phyloP scores from a whole-genome alignment of 2,888 invertebrate species.

The Acanthosepion lycidas region DNA sequence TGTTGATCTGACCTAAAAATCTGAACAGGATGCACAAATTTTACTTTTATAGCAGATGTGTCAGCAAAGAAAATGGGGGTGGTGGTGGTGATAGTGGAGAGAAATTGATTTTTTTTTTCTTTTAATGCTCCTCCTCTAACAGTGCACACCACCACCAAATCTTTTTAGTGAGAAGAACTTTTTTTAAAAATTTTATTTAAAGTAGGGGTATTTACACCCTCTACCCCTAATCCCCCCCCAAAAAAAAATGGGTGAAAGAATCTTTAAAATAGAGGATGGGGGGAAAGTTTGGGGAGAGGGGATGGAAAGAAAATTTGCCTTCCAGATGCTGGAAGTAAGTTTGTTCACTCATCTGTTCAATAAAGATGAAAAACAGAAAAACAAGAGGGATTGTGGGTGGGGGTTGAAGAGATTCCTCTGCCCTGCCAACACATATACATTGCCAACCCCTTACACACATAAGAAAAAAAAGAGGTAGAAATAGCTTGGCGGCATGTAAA shows the following conservation, averaged over 20 bases:
- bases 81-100: no score
- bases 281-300: background rate
- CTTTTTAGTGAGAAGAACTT: background rate
- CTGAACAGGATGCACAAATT: no score
- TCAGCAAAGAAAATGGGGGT: background rate
- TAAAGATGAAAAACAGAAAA: background rate
- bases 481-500: background rate
- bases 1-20: background rate
- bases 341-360: background rate
- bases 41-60: constrained; percentile 33
- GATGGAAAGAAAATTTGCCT: background rate
- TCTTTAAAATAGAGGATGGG: background rate
- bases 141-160: no score
- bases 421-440: no score
- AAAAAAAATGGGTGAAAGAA: background rate
- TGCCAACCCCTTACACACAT: no score
- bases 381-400: background rate
- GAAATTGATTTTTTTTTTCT: no score
- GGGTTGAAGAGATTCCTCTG: background rate
- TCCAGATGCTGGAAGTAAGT: background rate
- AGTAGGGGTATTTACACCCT: background rate
- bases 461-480: background rate
- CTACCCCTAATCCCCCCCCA: background rate
- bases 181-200: background rate
- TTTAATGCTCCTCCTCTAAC: no score